A percentile compares a stretch with the other conserved stretches of the same genome.
Conservation (phyloP, 2,797 vertebrate genomes). For the Dryobates pubescens region DNA sequence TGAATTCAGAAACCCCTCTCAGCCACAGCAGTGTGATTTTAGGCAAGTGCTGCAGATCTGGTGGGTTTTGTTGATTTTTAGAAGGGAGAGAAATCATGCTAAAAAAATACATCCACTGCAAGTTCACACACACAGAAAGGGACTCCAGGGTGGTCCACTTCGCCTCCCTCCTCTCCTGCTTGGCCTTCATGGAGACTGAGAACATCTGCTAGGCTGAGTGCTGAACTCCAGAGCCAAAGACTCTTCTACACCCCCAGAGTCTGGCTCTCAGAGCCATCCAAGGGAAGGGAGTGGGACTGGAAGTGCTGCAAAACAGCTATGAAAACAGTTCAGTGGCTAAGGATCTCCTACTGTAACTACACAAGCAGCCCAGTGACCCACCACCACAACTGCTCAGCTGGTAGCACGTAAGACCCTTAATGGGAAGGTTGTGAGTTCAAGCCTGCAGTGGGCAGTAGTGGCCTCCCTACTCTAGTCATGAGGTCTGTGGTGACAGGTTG, state of each 20-base stretch:
- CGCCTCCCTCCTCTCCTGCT: not conserved
- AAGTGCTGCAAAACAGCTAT: not conserved
- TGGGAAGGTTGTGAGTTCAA: too few relatives aligned
- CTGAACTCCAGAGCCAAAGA: slow-evolving; percentile 18
- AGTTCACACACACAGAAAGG: not conserved
- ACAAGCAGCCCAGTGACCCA: not conserved
- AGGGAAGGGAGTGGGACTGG: not conserved
- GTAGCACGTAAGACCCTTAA: too few relatives aligned
- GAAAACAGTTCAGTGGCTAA: not conserved
- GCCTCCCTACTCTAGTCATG: too few relatives aligned
- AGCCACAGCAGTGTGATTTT: not conserved
- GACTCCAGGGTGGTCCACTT: slow-evolving; percentile 3
- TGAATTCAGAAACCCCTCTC: not conserved
- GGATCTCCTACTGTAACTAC: not conserved
- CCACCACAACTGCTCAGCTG: not conserved
- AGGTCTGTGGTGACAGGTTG: too few relatives aligned
- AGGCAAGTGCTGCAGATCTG: not conserved
- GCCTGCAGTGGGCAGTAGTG: too few relatives aligned
- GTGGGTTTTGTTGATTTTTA: not conserved
- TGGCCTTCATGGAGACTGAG: not conserved
- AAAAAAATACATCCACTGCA: not conserved
- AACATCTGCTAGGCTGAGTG: not conserved
- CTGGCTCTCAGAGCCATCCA: not conserved
- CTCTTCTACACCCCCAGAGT: not conserved
- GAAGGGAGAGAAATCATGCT: not conserved